Conservation (phyloP, 2,113 vertebrate species). For the Paramisgurnus dabryanus region DNA sequence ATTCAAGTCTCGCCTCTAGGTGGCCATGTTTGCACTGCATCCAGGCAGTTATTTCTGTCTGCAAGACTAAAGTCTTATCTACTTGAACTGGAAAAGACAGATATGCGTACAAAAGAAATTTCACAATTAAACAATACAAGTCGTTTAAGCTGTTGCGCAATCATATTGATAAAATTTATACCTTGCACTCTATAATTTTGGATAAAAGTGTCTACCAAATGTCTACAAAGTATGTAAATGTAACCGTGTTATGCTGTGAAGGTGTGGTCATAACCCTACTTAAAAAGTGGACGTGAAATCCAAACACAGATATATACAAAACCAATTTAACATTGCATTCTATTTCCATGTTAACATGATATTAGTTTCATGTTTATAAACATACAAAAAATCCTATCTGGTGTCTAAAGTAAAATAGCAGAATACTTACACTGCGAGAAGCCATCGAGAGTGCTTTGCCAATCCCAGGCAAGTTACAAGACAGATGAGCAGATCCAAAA, state of each 20-base stretch:
- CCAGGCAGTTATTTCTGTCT: no score
- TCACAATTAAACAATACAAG: no score
- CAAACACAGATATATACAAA: not conserved
- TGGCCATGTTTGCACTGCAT: no score
- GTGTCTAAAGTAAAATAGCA: not conserved
- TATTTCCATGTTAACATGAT: not conserved
- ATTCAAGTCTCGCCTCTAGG: no score
- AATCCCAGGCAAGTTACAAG: conserved; percentile 86
- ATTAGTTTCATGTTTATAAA: not conserved
- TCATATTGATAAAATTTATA: no score
- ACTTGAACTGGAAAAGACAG: no score
- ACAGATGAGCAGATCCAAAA: conserved; percentile 89
- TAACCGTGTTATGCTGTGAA: not conserved
- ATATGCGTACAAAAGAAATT: no score
- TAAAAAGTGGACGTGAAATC: not conserved
- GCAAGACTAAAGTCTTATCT: no score
- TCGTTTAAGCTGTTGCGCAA: no score
- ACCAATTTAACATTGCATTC: not conserved
- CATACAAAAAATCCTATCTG: not conserved
- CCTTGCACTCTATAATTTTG: no score
- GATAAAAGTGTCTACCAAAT: no score
- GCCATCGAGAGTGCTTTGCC: conserved; percentile 85
- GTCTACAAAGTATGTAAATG: no score
- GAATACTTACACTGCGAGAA: conserved; percentile 85
- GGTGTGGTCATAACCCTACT: not conserved